Evolutionary conservation across 2,113 vertebrate species (phyloP).

Genomic region (Muntiacus muntjak): DNA sequence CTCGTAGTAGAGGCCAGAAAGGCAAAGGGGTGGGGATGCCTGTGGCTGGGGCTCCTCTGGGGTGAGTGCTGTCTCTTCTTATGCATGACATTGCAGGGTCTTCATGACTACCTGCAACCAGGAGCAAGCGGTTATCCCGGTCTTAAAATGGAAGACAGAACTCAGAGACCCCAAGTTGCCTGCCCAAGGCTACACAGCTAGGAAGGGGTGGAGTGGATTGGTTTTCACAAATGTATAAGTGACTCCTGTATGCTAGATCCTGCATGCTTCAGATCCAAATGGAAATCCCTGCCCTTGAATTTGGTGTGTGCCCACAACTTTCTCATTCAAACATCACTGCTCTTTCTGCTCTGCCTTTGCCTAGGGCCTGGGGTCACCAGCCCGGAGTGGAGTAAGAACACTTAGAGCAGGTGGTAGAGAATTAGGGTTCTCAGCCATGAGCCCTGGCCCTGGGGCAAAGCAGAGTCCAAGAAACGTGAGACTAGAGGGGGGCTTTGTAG

Average conservation of each 20-base stretch:
- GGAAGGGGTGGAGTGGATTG: neutral
- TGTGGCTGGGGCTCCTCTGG: accelerated
- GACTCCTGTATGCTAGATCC: neutral
- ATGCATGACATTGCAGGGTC: neutral
- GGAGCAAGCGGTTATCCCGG: neutral
- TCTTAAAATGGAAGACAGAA: neutral
- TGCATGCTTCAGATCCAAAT: neutral
- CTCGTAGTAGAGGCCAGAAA: neutral
- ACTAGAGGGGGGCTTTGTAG: neutral
- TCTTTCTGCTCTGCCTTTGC: neutral
- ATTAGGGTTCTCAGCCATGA: neutral
- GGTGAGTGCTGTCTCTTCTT: neutral
- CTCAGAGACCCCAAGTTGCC: neutral
- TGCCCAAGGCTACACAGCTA: neutral
- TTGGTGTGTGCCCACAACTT: neutral
- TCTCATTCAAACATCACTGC: neutral
- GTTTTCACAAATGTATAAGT: neutral
- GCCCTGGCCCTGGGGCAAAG: neutral
- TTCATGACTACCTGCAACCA: neutral
- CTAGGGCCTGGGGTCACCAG: neutral
- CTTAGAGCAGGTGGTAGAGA: neutral
- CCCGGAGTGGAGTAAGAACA: neutral
- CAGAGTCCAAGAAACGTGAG: neutral
- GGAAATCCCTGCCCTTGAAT: neutral
- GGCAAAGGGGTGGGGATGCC: neutral